Base-by-base conservation (phyloP, 2,797 vertebrate genomes). In the Zalophus californianus region DNA sequence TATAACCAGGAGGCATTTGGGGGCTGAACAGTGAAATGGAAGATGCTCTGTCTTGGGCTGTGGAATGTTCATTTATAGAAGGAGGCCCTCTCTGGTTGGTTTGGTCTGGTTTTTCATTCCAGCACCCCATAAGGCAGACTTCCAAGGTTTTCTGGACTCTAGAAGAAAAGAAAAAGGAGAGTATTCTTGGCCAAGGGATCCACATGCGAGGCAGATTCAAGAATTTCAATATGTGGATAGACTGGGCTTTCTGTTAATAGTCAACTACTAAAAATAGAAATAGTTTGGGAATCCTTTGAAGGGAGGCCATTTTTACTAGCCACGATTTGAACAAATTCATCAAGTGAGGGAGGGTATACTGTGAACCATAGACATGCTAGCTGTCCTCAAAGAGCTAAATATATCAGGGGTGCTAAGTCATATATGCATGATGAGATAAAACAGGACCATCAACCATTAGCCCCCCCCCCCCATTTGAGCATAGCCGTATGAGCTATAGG, bases 1-100 rank as follows among this genome's bases (percentile, higher is more conserved):
- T 96, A 95, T 83, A 98, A 98, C 95, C 97, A 98, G 96, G 86
- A 96, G 95, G 79, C 52, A 56, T 89, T 94, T 79, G n/a, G 44
- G 83, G 92, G n/a, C 68, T 90, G 84, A 89, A 38, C 52, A 50
- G 15, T 13, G 72, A 85, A 84, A 87, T 80, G 85, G 87, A 96
- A 96, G 97, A 83, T 82, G 70, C 80, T 96, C 41, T 78, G 78
- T 48, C 84, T 96, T 95, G 90, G 84, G 38, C 44, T 95, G 21
- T 66, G 72, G 73, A 85, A 96, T 85, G 73, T 77, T 94, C 95
- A n/a, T 96, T 94, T 95, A 66, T 32, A 79, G 66, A 93, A 90
- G 58, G 64, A 96, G 35, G 66, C 84, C 64, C 18, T 20, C 77
- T 87, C 90, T 96, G 50, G 44, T 78, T 94, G 79, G 32, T 89